phyloP scores from a whole-genome alignment of 2,888 invertebrate species.

The Ecdyonurus torrentis region DNA sequence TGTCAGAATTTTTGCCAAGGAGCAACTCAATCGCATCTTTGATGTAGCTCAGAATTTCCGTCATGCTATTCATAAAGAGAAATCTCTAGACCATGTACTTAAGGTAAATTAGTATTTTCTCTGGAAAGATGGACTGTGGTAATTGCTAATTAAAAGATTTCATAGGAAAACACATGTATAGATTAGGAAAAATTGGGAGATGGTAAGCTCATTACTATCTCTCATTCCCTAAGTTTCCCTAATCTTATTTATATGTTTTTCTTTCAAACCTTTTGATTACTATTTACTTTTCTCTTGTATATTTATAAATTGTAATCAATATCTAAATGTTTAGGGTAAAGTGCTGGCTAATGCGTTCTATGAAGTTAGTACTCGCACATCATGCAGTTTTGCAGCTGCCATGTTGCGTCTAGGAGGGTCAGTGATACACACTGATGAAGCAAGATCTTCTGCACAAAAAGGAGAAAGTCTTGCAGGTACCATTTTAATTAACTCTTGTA shows the following conservation, averaged over 20 bases:
- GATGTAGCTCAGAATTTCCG: constrained; percentile 65
- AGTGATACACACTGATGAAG: constrained; percentile 78
- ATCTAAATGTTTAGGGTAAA: constrained; percentile 70
- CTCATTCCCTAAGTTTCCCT: too few relatives aligned
- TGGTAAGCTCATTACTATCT: neutral
- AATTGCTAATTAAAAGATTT: too few relatives aligned
- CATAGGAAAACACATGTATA: too few relatives aligned
- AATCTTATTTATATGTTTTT: neutral
- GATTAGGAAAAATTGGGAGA: too few relatives aligned
- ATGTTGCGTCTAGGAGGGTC: constrained; percentile 92
- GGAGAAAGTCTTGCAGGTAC: constrained; percentile 89
- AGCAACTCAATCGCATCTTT: constrained; percentile 82
- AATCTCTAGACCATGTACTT: constrained; percentile 67
- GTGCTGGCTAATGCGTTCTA: constrained; percentile 94
- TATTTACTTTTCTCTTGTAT: constrained; percentile 6
- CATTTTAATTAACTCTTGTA: constrained; percentile 10
- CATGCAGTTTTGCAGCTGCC: constrained; percentile 90
- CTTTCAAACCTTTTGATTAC: neutral
- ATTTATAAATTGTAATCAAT: constrained; percentile 9
- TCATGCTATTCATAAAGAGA: constrained; percentile 63
- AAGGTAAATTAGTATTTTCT: constrained; percentile 29
- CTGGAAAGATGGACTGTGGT: neutral
- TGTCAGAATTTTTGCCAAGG: constrained; percentile 74
- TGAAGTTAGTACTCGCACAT: constrained; percentile 93
- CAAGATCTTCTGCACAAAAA: constrained; percentile 86